phyloP scores from a whole-genome alignment of 2,888 invertebrate genomes.

The Ennomos erosarius region DNA sequence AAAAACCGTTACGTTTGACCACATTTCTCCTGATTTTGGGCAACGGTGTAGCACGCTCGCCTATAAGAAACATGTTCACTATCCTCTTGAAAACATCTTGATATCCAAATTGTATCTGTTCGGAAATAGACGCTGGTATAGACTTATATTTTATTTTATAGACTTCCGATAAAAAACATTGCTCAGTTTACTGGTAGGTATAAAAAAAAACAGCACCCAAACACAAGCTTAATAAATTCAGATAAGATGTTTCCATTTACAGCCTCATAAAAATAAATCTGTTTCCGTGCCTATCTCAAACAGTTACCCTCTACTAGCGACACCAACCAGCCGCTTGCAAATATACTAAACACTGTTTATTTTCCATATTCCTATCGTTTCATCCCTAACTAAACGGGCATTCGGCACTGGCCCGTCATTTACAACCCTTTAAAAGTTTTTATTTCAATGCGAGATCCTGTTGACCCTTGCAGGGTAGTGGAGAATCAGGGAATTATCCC shows the following conservation, averaged over 20 bases:
- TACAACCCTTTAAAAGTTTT: constrained; percentile 45
- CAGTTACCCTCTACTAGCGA: constrained; percentile 1
- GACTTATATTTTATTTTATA: too few species aligned
- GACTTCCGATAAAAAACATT: too few species aligned
- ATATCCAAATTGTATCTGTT: too few species aligned
- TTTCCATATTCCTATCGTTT: constrained; percentile 33
- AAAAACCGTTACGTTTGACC: too few species aligned
- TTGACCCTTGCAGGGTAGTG: constrained; percentile 29
- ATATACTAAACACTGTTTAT: constrained; percentile 29
- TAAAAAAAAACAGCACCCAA: too few species aligned
- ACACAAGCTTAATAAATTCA: neutral
- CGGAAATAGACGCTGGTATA: too few species aligned
- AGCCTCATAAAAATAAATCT: constrained; percentile 18
- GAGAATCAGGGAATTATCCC: constrained; percentile 31
- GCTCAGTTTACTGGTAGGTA: too few species aligned
- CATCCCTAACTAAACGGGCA: constrained; percentile 23
- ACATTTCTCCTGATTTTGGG: too few species aligned
- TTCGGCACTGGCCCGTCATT: constrained; percentile 31
- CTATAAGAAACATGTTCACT: too few species aligned
- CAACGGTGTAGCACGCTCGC: too few species aligned
- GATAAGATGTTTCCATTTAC: constrained; percentile 1
- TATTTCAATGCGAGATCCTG: constrained; percentile 40
- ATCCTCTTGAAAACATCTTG: too few species aligned
- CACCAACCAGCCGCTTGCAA: constrained; percentile 5
- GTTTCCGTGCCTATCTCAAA: constrained; percentile 5